Base-by-base conservation (phyloP, 1,140 invertebrate species). In the Ridgeia piscesae region DNA sequence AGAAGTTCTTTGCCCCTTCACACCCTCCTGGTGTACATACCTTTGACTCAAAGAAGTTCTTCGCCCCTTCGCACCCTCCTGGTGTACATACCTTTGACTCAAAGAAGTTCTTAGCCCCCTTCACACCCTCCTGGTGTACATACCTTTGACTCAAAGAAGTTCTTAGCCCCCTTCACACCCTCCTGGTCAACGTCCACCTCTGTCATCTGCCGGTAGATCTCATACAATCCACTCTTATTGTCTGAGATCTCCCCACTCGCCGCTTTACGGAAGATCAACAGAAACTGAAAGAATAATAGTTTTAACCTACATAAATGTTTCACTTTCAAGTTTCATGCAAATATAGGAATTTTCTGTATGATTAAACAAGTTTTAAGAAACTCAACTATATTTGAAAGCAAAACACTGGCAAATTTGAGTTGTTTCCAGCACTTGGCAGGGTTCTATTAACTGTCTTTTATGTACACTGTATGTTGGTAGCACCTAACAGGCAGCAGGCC, bases 241-340 rank as follows among this genome's bases (percentile, higher is more conserved):
- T 97, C 97, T 93, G 97, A 97, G 58, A 99, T 96, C 96, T 98
- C 98, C 0, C 98, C 98, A 90, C 98, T 98, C 92, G 97, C 97
- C 0, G 98, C 98, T 96, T 98, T 98, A 92, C 97, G 97, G 95
- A 98, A 99, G 93, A 98, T 98, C 92, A 98, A 95, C 92, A 98
- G 96, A 95, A 98, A 99, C 97, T 97, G 95, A 88, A 96, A 96
- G 92, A 93, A 35, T 31, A 91, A 33, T n/a, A 42, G 11, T 42
- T 11, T 42, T 42, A 6, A 34, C 11, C 33, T 34, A 27, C 33
- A 90, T 34, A 33, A 42, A 42, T 77, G 58, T 77, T 77, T 77
- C 4, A 0, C 58, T 77, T 27, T 77, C 14, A 77, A 21, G 17
- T 77, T 27, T 77, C 14, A 77, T 77, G 17, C 58, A 77, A 77